A percentile compares a stretch with the other conserved stretches of the same genome.
Evolutionary conservation across 2,113 vertebrate species (phyloP).

Genomic region (Petrocephalus microphthalmus): DNA sequence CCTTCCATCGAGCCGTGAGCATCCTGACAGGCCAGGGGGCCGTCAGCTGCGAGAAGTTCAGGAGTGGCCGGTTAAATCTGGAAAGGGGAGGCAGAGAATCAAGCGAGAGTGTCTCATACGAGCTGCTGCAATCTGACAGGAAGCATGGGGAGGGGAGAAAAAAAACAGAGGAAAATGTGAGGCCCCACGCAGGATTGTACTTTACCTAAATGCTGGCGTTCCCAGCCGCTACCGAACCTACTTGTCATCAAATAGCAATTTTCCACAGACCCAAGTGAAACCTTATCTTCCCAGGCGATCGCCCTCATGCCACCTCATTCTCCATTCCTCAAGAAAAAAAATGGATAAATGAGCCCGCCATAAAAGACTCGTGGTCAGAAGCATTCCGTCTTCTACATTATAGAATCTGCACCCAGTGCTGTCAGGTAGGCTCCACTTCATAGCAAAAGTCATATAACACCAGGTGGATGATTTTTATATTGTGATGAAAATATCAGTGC

Average conservation of each 20-base stretch:
- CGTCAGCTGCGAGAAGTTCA: not conserved
- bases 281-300: not conserved
- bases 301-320: not conserved
- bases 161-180: not conserved
- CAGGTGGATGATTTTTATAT: not conserved
- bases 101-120: not conserved
- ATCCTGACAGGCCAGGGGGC: not conserved
- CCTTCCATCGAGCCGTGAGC: not conserved
- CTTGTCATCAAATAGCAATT: constrained; percentile 10
- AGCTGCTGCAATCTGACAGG: not conserved
- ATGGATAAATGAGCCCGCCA: not conserved
- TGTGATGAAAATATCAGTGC: not conserved
- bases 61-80: not conserved
- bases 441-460: not conserved
- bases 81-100: not conserved
- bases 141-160: not conserved
- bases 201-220: not conserved
- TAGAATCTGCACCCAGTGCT: not conserved
- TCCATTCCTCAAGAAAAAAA: not conserved
- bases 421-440: not conserved
- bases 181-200: not conserved
- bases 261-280: not conserved
- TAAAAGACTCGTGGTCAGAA: not conserved
- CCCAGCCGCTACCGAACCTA: not conserved
- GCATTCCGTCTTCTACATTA: not conserved